Conservation (phyloP, 2,113 vertebrate species). For the Mesoclemmys tuberculata region DNA sequence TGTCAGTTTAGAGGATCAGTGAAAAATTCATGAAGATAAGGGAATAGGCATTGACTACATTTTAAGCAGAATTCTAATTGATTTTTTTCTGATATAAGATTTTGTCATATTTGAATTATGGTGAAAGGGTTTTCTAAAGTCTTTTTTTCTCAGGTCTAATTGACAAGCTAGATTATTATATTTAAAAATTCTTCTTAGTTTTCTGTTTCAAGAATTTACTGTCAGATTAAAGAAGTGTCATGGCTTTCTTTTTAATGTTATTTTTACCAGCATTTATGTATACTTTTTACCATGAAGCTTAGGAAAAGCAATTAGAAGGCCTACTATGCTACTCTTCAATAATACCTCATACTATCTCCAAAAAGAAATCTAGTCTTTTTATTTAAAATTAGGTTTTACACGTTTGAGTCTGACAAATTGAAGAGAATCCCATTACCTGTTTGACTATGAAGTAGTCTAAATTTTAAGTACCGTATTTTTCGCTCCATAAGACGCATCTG, state of each 20-base stretch:
- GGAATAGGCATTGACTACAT: not conserved
- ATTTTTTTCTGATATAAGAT: not conserved
- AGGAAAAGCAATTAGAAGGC: not conserved
- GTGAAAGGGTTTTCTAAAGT: not conserved
- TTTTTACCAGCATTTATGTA: not conserved
- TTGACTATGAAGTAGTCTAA: not conserved
- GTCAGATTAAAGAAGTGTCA: not conserved
- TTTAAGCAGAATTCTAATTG: not conserved
- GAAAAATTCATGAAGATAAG: constrained; percentile 36
- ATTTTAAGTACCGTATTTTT: too few relatives aligned
- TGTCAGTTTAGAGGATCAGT: not conserved
- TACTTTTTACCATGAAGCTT: too few relatives aligned
- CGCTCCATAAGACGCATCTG: too few relatives aligned
- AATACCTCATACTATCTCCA: not conserved
- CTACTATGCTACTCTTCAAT: not conserved
- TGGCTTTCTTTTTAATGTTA: not conserved
- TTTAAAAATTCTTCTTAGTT: not conserved
- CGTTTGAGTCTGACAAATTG: not conserved
- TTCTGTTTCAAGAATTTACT: not conserved
- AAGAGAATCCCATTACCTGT: not conserved
- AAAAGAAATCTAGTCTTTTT: too few relatives aligned
- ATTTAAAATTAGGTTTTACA: too few relatives aligned
- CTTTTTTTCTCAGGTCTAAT: not conserved
- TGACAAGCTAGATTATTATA: not conserved
- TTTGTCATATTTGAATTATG: not conserved